These are phyloP conservation scores for Peucedramus taeniatus DNA, from an alignment of 2,113 vertebrate species.

Conservation along the genomic window DNA sequence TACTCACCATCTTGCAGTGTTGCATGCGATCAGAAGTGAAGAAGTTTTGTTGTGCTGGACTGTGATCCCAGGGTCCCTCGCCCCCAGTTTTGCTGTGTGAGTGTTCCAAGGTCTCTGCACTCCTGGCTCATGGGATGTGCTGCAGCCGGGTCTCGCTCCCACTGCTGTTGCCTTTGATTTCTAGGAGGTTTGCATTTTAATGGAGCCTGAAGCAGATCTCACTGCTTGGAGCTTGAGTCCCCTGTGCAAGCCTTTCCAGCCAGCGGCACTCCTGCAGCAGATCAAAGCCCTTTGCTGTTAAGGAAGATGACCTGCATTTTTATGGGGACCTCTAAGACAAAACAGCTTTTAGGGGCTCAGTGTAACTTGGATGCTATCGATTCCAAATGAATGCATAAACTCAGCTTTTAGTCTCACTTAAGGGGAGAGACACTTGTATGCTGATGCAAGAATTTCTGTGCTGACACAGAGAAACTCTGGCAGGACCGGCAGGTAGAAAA, in stretches of 20 bases:
- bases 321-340: background rate
- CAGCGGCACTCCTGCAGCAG: background rate
- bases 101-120: background rate
- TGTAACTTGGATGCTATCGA: background rate
- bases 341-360: background rate
- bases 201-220: background rate
- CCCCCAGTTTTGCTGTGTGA: background rate
- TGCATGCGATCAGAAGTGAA: background rate
- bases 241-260: background rate
- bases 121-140: rapidly evolving
- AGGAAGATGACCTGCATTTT: background rate
- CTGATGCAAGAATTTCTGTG: background rate
- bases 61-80: rapidly evolving
- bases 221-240: background rate
- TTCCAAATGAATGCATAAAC: background rate
- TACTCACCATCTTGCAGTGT: background rate
- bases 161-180: background rate
- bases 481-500: background rate
- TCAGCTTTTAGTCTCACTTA: background rate
- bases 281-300: background rate
- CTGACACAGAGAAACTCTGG: background rate
- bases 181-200: background rate
- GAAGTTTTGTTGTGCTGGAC: background rate
- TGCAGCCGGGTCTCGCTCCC: background rate
- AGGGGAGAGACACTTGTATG: background rate